Percentiles rank a stretch among this genome's conserved stretches.
These are phyloP conservation scores for Lasioglossum baleicum DNA, from an alignment of 1,140 invertebrate species.

Conservation along the genomic window DNA sequence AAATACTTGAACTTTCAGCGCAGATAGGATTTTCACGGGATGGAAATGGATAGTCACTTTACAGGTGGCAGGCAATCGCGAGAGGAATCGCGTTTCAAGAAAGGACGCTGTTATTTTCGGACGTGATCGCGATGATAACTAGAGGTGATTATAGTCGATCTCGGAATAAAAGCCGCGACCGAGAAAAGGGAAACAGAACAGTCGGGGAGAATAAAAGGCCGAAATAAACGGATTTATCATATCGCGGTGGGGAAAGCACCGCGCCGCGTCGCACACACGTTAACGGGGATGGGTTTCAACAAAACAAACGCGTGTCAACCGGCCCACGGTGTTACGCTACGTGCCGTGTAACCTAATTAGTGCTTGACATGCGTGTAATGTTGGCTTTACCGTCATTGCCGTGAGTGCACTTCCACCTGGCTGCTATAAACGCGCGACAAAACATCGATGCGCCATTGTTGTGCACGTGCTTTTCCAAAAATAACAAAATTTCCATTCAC, in stretches of 20 bases:
- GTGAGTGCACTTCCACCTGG: slow-evolving; percentile 19
- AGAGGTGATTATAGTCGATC: slow-evolving; percentile 4
- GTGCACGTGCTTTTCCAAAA: not conserved
- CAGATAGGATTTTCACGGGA: not conserved
- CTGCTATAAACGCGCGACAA: not conserved
- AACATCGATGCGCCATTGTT: not conserved
- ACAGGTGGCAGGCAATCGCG: not conserved
- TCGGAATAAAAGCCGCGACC: not conserved
- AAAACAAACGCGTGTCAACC: slow-evolving; percentile 18
- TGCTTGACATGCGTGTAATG: slow-evolving; percentile 40
- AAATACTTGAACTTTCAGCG: too few relatives aligned
- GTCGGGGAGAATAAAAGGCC: not conserved
- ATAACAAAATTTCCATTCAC: too few relatives aligned
- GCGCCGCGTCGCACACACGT: not conserved
- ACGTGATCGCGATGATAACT: not conserved
- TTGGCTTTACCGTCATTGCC: slow-evolving; percentile 28
- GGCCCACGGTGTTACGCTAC: slow-evolving; percentile 19
- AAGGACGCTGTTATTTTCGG: not conserved
- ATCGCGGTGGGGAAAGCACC: slow-evolving; percentile 2
- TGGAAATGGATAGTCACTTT: not conserved
- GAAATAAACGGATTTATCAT: slow-evolving; percentile 40
- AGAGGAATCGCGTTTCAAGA: not conserved
- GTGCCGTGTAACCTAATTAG: slow-evolving; percentile 53
- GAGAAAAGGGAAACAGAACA: not conserved
- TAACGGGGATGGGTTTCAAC: slow-evolving; percentile 27